Base-by-base conservation (phyloP, 2,797 vertebrate species). In the Sibirionetta formosa region DNA sequence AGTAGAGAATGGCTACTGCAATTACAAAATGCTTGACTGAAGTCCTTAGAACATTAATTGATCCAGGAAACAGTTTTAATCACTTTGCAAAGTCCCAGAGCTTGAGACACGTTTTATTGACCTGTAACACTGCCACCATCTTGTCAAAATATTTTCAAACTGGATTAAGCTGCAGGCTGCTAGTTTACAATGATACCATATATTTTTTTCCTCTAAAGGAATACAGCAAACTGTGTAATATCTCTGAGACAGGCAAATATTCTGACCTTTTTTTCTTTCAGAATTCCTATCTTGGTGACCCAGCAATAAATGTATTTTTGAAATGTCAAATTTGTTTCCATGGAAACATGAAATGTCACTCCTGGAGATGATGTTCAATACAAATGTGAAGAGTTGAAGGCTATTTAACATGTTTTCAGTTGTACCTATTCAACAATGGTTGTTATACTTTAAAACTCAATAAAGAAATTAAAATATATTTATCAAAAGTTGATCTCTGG, bases 221-320 rank as follows among this genome's bases (percentile, higher is more conserved):
- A 73, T 51, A 51, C 27, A 83, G 89, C 57, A 91, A 83, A 86
- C 60, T 69, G 38, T 44, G 56, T 87, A 93, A 60, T 87, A 31
- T 94, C 76, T 83, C 82, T 58, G 81, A 89, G 86, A 87, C 83
- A 84, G 64, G 77, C 94, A 97, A 97, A 96, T 96, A 86, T 73
- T 77, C 51, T 93, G 83, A 97, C 89, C 94, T 97, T 93, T 96
- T 87, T 95, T 96, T 91, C 86, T 96, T 91, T 96, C 86, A 95
- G 54, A 94, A 95, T 94, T 92, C 95, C 83, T 92, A 96, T 96
- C 93, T 80, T 94, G 93, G 90, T 98, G 94, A 97, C 97, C 97
- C 93, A 98, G 85, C 94, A 96, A 97, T 97, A 98, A 97, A 96
- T 77, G 96, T 94, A 94, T 96, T 97, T 97, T 97, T 96, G 92